Conservation (phyloP, 2,797 vertebrate species). For the Malurus leucopterus region DNA sequence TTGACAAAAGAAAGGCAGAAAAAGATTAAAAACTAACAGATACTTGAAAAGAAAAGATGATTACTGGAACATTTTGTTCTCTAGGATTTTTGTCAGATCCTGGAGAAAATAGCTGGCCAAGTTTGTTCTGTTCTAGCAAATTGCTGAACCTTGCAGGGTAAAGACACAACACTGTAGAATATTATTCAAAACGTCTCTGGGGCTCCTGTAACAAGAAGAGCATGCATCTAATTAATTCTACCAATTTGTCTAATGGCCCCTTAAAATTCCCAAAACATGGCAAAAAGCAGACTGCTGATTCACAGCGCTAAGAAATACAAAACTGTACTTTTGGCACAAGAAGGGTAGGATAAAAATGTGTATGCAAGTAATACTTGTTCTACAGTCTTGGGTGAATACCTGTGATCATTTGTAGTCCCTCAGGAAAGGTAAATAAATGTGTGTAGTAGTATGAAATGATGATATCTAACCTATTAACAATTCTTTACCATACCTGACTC, state of each 20-base stretch:
- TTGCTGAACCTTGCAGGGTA: not conserved
- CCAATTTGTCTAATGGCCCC: not conserved
- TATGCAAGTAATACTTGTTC: not conserved
- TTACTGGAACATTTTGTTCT: constrained; percentile 9
- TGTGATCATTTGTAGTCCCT: not conserved
- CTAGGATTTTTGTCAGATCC: constrained; percentile 15
- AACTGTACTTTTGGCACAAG: not conserved
- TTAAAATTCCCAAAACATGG: not conserved
- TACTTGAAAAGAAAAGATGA: constrained; percentile 10
- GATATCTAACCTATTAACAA: not conserved
- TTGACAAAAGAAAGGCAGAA: not conserved
- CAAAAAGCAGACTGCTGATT: constrained; percentile 1
- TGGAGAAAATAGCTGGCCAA: constrained; percentile 1
- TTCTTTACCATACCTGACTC: not conserved
- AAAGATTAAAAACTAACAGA: not conserved
- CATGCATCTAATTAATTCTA: constrained; percentile 10
- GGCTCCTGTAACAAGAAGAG: constrained; percentile 3
- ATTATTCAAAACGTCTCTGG: constrained; percentile 6
- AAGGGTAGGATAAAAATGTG: not conserved
- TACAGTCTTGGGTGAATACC: not conserved
- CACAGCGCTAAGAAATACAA: not conserved
- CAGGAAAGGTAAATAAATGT: not conserved
- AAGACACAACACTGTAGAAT: not conserved
- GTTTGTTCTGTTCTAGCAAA: constrained; percentile 15
- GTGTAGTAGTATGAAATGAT: not conserved